Evolutionary conservation across 37 sponge, comb jelly and placozoan genomes (phyloP).

Genomic region (Amphimedon queenslandica): DNA sequence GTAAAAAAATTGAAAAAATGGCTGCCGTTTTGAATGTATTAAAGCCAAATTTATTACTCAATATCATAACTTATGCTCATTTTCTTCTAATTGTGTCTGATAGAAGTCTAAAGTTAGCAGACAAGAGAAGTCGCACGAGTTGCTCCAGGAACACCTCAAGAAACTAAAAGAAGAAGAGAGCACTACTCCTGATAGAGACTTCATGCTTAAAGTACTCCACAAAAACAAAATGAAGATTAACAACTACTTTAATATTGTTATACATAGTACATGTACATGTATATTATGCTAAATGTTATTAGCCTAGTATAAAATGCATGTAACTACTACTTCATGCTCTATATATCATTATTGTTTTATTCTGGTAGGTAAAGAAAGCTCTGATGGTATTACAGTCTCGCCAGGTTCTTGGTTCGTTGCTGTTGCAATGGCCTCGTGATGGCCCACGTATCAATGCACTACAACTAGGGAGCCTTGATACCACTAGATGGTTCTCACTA

Average conservation of each 20-base stretch:
- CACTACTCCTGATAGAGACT: constrained; percentile 6
- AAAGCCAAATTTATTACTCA: no score
- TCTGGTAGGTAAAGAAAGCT: constrained; percentile 26
- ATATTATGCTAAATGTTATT: no score
- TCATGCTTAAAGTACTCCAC: constrained; percentile 21
- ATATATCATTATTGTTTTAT: not conserved
- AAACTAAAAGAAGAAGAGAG: constrained; percentile 21
- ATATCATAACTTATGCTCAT: no score
- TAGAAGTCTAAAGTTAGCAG: not conserved
- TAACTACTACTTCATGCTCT: not conserved
- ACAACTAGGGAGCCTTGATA: constrained; percentile 42
- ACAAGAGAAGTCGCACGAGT: constrained; percentile 42
- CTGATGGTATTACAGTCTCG: constrained; percentile 58
- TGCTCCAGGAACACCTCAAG: constrained; percentile 34
- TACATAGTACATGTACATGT: no score
- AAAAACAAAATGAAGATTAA: no score
- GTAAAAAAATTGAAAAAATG: no score
- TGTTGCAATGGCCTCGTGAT: constrained; percentile 39
- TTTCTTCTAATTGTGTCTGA: no score
- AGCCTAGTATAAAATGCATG: no score
- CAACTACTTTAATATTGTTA: no score
- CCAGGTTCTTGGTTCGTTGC: constrained; percentile 35
- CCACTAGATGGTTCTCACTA: constrained; percentile 57
- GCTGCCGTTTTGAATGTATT: no score
- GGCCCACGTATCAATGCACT: constrained; percentile 11